Evolutionary conservation across 2,113 vertebrate genomes (phyloP).

Genomic region (Prinia subflava): DNA sequence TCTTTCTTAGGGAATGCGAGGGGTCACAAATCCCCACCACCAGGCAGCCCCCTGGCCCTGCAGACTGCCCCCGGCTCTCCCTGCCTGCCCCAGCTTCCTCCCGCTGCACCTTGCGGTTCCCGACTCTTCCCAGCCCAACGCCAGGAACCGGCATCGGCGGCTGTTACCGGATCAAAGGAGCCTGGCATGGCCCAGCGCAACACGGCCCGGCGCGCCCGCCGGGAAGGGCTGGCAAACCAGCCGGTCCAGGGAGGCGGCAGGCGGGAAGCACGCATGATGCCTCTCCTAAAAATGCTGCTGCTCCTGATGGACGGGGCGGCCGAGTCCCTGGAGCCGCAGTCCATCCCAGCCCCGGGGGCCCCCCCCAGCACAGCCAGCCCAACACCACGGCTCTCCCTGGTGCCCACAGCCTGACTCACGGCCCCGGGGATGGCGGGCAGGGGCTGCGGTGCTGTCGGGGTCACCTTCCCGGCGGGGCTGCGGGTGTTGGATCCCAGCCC

Average conservation of each 20-base stretch:
- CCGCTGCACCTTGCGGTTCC: constrained; percentile 23
- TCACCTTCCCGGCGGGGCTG: not conserved
- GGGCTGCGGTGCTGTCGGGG: not conserved
- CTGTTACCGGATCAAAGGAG: constrained; percentile 9
- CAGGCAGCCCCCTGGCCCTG: not conserved
- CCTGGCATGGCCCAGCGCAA: not conserved
- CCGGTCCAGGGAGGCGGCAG: not conserved
- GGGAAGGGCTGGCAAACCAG: constrained; percentile 40
- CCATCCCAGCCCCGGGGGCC: not conserved
- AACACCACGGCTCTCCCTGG: not conserved
- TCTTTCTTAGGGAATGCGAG: fast-evolving
- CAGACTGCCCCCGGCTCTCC: not conserved
- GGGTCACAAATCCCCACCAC: not conserved
- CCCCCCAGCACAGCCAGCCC: not conserved
- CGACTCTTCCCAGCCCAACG: not conserved
- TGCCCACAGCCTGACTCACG: not conserved
- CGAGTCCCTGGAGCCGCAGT: not conserved
- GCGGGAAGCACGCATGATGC: not conserved
- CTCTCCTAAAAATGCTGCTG: constrained; percentile 50
- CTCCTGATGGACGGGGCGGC: constrained; percentile 31
- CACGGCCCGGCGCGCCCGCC: not conserved
- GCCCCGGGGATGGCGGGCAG: not conserved
- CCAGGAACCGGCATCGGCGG: not conserved
- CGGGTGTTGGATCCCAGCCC: not conserved
- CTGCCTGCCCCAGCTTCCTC: not conserved